These are phyloP conservation scores for Athetis lepigone DNA, from an alignment of 2,888 invertebrate species.

Conservation along the genomic window DNA sequence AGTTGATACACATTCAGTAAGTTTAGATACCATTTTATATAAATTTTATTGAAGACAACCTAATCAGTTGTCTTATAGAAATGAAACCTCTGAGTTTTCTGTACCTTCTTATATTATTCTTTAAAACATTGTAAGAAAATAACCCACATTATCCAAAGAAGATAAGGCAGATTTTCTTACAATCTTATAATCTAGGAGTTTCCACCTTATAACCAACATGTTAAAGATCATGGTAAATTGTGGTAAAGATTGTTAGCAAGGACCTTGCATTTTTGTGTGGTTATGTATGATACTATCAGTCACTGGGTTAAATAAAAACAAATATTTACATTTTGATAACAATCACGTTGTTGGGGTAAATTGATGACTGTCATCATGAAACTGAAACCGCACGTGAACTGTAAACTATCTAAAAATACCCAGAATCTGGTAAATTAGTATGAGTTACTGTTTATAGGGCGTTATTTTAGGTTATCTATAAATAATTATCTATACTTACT, in stretches of 20 bases:
- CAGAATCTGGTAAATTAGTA: too few species aligned
- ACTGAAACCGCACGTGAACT: neutral
- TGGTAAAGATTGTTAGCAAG: slow-evolving; percentile 2
- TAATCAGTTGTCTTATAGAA: too few species aligned
- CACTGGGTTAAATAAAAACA: slow-evolving; percentile 58
- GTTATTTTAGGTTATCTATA: too few species aligned
- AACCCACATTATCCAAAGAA: slow-evolving; percentile 48
- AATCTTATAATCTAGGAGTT: slow-evolving; percentile 6
- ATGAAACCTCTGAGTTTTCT: slow-evolving; percentile 4
- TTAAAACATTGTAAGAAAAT: slow-evolving; percentile 38
- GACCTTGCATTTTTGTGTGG: slow-evolving; percentile 65
- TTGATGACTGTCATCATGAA: slow-evolving; percentile 38
- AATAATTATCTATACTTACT: too few species aligned
- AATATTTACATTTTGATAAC: slow-evolving; percentile 62
- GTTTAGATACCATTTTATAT: too few species aligned
- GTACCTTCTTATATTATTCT: neutral
- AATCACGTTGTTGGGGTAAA: slow-evolving; percentile 21
- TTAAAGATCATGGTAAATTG: slow-evolving; percentile 3
- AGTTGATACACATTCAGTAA: too few species aligned
- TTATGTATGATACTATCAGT: slow-evolving; percentile 55
- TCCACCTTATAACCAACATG: neutral
- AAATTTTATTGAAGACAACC: too few species aligned
- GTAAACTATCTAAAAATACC: too few species aligned
- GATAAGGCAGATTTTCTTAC: slow-evolving; percentile 48
- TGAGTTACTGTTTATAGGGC: too few species aligned